Conservation (phyloP, 2,797 vertebrate genomes). For the Brachyrhaphis roseni region DNA sequence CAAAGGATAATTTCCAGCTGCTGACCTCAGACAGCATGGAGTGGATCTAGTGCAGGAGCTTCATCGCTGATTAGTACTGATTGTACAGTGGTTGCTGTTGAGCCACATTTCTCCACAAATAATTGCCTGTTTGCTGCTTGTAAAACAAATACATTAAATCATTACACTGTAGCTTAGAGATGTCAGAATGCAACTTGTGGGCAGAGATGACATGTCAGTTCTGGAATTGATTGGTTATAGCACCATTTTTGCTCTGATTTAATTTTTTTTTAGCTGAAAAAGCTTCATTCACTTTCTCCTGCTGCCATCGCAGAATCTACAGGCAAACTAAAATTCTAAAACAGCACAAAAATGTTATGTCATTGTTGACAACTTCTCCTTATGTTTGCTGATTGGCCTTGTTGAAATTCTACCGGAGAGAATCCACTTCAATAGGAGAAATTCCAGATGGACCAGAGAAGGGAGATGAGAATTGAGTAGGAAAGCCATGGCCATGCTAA, state of each 20-base stretch:
- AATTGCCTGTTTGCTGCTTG: neutral
- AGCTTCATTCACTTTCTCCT: too few species aligned
- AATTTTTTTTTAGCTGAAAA: neutral
- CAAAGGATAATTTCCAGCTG: slow-evolving; percentile 14
- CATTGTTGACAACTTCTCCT: too few species aligned
- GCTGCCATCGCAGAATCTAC: too few species aligned
- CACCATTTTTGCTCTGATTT: neutral
- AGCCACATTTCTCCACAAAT: neutral
- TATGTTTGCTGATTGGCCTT: too few species aligned
- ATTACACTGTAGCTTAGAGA: neutral
- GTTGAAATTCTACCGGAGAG: too few species aligned
- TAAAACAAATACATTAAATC: neutral
- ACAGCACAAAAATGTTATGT: too few species aligned
- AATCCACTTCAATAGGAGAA: too few species aligned
- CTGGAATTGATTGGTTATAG: neutral
- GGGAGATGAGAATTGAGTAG: too few species aligned
- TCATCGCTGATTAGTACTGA: neutral
- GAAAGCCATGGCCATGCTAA: too few species aligned
- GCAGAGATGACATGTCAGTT: neutral
- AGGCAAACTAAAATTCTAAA: too few species aligned
- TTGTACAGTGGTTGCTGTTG: neutral
- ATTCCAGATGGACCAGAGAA: too few species aligned
- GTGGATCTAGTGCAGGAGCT: neutral
- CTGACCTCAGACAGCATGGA: neutral
- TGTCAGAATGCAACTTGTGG: neutral